These are phyloP conservation scores for Oscheius sp. DNA, from an alignment of 2,888 invertebrate genomes.

Conservation along the genomic window DNA sequence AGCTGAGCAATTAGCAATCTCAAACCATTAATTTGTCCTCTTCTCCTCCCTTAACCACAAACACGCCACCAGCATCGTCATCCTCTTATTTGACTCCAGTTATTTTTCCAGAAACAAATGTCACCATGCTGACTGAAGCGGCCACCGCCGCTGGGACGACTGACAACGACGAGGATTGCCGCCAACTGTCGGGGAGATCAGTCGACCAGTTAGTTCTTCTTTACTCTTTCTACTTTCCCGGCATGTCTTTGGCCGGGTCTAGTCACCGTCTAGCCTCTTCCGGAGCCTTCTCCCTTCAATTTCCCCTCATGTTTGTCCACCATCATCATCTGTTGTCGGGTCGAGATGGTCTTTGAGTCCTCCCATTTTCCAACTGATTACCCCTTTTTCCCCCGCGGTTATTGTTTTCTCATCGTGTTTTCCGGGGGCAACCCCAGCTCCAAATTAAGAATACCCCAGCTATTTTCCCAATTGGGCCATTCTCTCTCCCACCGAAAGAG, in stretches of 20 bases:
- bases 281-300: no score
- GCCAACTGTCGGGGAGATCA: background rate
- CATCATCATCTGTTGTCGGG: no score
- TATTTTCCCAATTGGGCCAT: background rate
- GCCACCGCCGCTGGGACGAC: background rate
- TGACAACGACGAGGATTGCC: background rate
- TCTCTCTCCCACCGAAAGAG: conserved; percentile 13
- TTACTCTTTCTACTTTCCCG: background rate
- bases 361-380: no score
- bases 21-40: no score
- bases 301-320: background rate
- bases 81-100: background rate
- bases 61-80: background rate
- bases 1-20: no score
- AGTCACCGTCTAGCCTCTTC: no score
- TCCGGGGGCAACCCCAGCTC: no score
- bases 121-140: conserved; percentile 2
- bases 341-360: no score
- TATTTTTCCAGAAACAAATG: background rate
- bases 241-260: no score
- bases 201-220: background rate
- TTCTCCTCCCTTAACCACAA: no score
- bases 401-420: background rate
- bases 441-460: background rate
- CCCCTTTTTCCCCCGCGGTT: background rate